phyloP scores from a whole-genome alignment of 92 coral and sea anemone genomes.

The Epizoanthus scotinus region DNA sequence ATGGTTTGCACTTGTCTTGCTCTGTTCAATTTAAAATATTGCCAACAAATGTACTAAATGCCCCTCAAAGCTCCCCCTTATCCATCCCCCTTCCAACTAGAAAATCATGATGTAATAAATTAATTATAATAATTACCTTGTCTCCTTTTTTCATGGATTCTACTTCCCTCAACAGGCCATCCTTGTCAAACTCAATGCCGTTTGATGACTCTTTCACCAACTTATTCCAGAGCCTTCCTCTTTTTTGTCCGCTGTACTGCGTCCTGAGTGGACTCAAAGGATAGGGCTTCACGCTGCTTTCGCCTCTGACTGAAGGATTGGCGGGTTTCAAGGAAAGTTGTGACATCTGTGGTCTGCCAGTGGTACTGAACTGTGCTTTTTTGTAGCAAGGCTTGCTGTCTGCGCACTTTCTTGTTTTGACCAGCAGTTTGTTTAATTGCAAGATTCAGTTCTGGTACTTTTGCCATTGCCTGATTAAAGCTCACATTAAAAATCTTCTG shows the following conservation, averaged over 20 bases:
- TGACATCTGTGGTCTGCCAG: conserved; percentile 30
- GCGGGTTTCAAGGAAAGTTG: conserved; percentile 26
- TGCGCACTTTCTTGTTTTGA: conserved; percentile 19
- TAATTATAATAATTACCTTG: background rate
- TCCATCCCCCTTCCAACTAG: no score
- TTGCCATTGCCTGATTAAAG: conserved; percentile 37
- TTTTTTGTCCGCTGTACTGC: background rate
- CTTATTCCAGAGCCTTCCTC: conserved; percentile 31
- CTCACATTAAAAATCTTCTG: conserved; percentile 2
- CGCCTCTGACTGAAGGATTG: conserved; percentile 10
- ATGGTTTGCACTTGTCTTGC: no score
- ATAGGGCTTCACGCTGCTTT: conserved; percentile 2
- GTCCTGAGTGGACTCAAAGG: background rate
- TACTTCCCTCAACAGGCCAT: conserved; percentile 24
- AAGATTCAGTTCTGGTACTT: conserved; percentile 27
- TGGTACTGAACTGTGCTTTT: conserved; percentile 21
- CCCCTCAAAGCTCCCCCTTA: no score
- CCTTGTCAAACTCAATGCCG: conserved; percentile 19
- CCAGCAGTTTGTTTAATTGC: conserved; percentile 2
- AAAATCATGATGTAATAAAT: no score
- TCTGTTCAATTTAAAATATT: no score
- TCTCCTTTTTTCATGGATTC: conserved; percentile 20
- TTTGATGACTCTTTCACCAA: conserved; percentile 12
- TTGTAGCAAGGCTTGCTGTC: conserved; percentile 18
- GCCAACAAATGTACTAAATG: no score